phyloP scores from a whole-genome alignment of 2,797 vertebrate species.

The Muscicapa comitata region DNA sequence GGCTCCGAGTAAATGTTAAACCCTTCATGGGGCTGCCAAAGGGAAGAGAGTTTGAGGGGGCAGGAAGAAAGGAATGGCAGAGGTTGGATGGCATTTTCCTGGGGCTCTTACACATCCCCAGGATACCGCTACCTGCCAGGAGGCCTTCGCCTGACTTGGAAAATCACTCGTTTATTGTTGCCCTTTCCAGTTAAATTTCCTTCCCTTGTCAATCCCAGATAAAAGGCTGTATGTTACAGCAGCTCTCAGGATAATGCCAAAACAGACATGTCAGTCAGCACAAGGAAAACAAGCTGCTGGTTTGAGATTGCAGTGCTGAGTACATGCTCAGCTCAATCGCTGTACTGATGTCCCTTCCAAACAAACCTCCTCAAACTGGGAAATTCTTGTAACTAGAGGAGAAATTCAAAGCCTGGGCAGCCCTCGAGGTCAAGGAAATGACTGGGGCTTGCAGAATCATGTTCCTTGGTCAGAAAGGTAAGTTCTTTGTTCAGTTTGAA shows the following conservation, averaged over 20 bases:
- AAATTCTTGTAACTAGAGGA: background rate
- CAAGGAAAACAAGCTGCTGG: background rate
- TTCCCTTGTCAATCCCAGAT: background rate
- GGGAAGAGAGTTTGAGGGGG: background rate
- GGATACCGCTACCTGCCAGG: constrained; percentile 1
- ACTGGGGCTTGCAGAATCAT: rapidly evolving
- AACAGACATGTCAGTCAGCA: background rate
- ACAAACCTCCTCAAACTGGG: background rate
- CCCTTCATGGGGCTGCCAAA: background rate
- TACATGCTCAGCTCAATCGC: rapidly evolving
- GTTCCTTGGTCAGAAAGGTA: background rate
- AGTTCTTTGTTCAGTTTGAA: background rate
- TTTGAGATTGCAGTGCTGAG: background rate
- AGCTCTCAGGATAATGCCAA: background rate
- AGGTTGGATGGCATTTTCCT: constrained; percentile 44
- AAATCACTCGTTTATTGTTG: background rate
- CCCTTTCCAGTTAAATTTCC: background rate
- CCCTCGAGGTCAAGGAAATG: background rate
- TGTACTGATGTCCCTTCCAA: background rate
- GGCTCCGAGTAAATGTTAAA: constrained; percentile 44
- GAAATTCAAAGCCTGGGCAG: background rate
- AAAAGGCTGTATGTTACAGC: background rate
- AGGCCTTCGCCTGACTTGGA: background rate
- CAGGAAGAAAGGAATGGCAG: background rate
- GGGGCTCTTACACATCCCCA: background rate